phyloP scores from a whole-genome alignment of 2,888 invertebrate genomes.

The Empis livida region DNA sequence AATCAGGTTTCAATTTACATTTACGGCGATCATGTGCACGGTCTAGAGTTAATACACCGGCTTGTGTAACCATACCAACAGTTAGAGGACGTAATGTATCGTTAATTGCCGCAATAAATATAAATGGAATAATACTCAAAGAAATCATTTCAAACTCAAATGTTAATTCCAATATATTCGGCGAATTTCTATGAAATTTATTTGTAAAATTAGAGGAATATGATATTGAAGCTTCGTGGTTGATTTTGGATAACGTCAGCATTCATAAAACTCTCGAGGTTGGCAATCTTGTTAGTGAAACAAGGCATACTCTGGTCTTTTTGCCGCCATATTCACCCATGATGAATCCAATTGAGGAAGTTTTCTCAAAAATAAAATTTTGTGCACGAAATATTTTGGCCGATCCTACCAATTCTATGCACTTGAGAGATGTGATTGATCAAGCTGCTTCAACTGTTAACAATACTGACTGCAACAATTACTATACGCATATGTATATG shows the following conservation, averaged over 20 bases:
- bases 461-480: too few relatives aligned
- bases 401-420: too few relatives aligned
- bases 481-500: too few relatives aligned
- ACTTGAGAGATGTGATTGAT: too few relatives aligned
- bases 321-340: not conserved
- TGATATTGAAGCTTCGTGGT: not conserved
- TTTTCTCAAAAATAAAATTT: conserved; percentile 2
- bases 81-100: not conserved
- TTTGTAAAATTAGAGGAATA: not conserved
- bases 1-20: conserved; percentile 3
- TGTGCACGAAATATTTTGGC: too few relatives aligned
- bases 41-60: not conserved
- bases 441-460: too few relatives aligned
- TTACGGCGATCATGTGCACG: conserved; percentile 1
- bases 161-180: not conserved
- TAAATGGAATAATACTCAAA: not conserved
- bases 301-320: not conserved
- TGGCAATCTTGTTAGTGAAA: not conserved
- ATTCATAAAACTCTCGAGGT: not conserved
- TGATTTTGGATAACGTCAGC: not conserved
- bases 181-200: not conserved
- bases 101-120: not conserved
- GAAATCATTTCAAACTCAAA: not conserved
- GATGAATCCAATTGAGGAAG: not conserved
- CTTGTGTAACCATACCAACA: not conserved